These are phyloP conservation scores for Thamnophis sirtalis DNA, from an alignment of 2,113 vertebrate species.

Conservation along the genomic window DNA sequence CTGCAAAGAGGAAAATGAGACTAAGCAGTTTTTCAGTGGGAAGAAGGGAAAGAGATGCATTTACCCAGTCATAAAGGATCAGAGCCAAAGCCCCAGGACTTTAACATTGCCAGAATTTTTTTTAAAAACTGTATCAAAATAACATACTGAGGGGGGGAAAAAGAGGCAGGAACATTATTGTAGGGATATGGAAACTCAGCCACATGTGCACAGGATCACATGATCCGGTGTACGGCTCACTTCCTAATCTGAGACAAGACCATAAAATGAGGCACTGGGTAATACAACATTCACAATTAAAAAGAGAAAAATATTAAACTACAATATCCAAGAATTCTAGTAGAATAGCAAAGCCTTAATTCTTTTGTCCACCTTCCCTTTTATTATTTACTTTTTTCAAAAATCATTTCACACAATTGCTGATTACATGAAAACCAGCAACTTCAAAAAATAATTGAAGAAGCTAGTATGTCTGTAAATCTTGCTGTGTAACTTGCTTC, in stretches of 20 bases:
- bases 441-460: neutral
- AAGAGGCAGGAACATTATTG: neutral
- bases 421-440: neutral
- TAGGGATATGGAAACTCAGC: neutral
- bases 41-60: neutral
- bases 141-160: neutral
- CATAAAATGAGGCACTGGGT: neutral
- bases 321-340: neutral
- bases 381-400: neutral
- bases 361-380: neutral
- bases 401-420: neutral
- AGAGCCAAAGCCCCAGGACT: neutral
- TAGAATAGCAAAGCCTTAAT: neutral
- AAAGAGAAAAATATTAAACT: neutral
- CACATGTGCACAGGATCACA: neutral
- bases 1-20: slow-evolving; percentile 12
- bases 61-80: neutral
- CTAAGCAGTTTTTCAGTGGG: neutral
- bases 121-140: neutral
- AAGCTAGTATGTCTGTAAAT: neutral
- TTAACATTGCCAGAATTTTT: neutral
- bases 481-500: neutral
- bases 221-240: neutral
- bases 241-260: neutral
- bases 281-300: neutral